Percentiles rank a stretch among this genome's conserved stretches.
Conservation (phyloP, 1,140 invertebrate genomes). For the Helicoverpa zea region DNA sequence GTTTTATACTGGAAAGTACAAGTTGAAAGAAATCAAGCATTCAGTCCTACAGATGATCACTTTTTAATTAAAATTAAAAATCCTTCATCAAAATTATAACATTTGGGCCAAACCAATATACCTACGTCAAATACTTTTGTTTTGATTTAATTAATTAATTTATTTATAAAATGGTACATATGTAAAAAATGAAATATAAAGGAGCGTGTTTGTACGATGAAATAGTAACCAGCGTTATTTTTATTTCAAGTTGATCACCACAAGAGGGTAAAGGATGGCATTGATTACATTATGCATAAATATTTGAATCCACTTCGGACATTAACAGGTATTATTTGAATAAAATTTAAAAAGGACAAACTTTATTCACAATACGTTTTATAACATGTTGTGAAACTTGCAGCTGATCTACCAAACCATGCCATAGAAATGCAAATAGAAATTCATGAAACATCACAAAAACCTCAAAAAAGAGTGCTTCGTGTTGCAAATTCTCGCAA, state of each 20-base stretch:
- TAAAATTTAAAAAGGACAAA: neutral
- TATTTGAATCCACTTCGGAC: constrained; percentile 43
- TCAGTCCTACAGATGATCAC: neutral
- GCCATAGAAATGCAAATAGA: constrained; percentile 58
- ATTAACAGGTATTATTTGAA: constrained; percentile 47
- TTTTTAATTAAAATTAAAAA: too few species aligned
- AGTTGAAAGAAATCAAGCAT: neutral
- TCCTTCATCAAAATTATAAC: too few species aligned
- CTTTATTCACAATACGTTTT: neutral
- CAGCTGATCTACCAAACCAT: constrained; percentile 57
- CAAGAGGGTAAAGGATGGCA: constrained; percentile 9
- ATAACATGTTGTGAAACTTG: constrained; percentile 17
- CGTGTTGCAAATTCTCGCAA: neutral
- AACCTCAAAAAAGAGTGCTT: constrained; percentile 31
- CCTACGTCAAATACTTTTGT: too few species aligned
- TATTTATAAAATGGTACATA: too few species aligned
- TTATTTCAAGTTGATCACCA: constrained; percentile 31
- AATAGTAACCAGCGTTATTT: neutral
- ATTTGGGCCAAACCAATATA: too few species aligned
- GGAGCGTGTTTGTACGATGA: too few species aligned
- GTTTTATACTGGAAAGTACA: neutral
- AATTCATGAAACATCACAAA: constrained; percentile 3
- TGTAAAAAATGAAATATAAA: too few species aligned
- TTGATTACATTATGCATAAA: constrained; percentile 44
- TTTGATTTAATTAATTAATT: too few species aligned